Conservation (phyloP, 1,140 invertebrate species). For the Anoplophora glabripennis region DNA sequence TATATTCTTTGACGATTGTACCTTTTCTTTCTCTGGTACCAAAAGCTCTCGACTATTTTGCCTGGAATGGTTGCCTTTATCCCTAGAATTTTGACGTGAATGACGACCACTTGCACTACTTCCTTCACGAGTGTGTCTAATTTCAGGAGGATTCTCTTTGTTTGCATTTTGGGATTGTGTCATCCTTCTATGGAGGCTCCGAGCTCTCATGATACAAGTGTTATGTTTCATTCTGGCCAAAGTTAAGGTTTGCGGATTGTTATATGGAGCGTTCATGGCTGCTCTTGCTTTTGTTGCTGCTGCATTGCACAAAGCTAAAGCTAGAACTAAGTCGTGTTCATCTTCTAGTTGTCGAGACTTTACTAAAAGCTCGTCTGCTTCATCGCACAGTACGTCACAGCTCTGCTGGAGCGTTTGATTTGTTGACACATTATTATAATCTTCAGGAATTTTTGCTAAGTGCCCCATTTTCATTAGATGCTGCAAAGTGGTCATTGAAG, state of each 20-base stretch:
- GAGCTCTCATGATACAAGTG: slow-evolving; percentile 85
- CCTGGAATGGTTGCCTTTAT: slow-evolving; percentile 60
- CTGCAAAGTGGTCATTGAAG: slow-evolving; percentile 65
- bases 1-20: slow-evolving; percentile 68
- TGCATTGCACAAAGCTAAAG: slow-evolving; percentile 73
- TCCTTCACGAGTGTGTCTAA: slow-evolving; percentile 74
- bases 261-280: slow-evolving; percentile 91
- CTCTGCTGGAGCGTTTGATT: slow-evolving; percentile 33
- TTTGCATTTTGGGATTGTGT: slow-evolving; percentile 61
- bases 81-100: slow-evolving; percentile 64
- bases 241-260: slow-evolving; percentile 83
- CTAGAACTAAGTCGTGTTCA: slow-evolving; percentile 76
- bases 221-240: slow-evolving; percentile 92
- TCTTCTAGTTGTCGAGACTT: slow-evolving; percentile 79
- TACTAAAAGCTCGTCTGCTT: slow-evolving; percentile 80
- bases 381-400: slow-evolving; percentile 80
- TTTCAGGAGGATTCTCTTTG: slow-evolving; percentile 60
- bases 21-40: slow-evolving; percentile 47
- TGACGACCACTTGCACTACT: slow-evolving; percentile 62
- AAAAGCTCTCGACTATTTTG: slow-evolving; percentile 64
- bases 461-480: slow-evolving; percentile 68
- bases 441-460: slow-evolving; percentile 66
- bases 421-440: slow-evolving; percentile 46
- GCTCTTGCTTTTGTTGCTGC: slow-evolving; percentile 78
- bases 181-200: slow-evolving; percentile 79